Evolutionary conservation across 2,888 invertebrate species (phyloP), one percentile per base, ranked within the genome.

Genomic region (Ochlodes sylvanus): DNA sequence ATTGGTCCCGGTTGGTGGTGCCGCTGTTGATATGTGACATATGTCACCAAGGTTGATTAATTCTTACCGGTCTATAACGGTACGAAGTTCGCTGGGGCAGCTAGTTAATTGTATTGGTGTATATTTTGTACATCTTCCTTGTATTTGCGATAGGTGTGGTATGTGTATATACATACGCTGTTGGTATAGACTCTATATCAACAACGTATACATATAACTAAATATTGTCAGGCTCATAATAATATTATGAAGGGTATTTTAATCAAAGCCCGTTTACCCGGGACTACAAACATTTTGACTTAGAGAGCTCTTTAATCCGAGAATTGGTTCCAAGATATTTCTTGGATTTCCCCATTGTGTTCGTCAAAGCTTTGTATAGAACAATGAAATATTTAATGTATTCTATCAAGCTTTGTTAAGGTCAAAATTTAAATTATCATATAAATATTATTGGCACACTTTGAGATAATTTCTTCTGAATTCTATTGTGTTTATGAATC

Each of bases 281-380:
- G 0, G 44, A 47, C n/a, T 5, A 44, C 44, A 47, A 47, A 17
- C 15, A 47, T 47, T 9, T 17, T 17, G 44, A 17, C 44, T 15
- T 17, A 47, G 44, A 47, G 17, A 47, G 44, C 7, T 47, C 6
- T 42, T 47, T 47, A 47, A 47, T 47, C 44, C 44, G 15, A 47
- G 7, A 47, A 47, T 47, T 47, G 44, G 44, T 15, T 47, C 44
- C 7, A 47, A 47, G 44, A 47, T 47, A 47, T 7, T 47, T 17
- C 44, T 17, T 17, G 44, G 44, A 47, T 47, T 47, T 47, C 44
- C 7, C 17, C 44, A 47, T 47, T 47, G 44, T 47, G 7, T 17
- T 47, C 44, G 44, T 47, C 44, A 47, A 47, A 15, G 44, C 17
- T 47, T 47, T 47, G 44, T 47, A 47, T 15, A 47, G 17, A 15